Evolutionary conservation across 2,888 invertebrate species (phyloP).

Genomic region (Ophion costatus): DNA sequence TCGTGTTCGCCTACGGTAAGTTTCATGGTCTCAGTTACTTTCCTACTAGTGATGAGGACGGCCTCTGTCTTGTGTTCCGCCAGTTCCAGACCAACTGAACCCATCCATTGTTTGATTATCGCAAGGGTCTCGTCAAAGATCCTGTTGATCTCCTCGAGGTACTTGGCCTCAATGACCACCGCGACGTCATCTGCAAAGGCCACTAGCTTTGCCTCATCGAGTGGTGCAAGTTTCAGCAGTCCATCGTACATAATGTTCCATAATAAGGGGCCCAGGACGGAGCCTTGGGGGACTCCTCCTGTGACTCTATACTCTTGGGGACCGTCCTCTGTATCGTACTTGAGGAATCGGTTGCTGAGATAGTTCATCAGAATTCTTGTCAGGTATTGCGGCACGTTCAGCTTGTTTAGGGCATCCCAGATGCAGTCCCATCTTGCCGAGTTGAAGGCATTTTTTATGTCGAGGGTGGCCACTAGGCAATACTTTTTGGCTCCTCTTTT

Average conservation of each 20-base stretch:
- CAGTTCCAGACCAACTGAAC: constrained; percentile 23
- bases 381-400: constrained; percentile 27
- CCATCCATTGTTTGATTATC: background rate
- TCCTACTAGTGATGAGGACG: constrained; percentile 35
- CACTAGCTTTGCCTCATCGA: background rate
- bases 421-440: constrained; percentile 35
- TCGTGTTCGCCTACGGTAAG: constrained; percentile 5
- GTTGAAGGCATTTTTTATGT: constrained; percentile 43
- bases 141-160: constrained; percentile 1
- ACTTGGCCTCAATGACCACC: constrained; percentile 21
- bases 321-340: constrained; percentile 40
- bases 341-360: constrained; percentile 27
- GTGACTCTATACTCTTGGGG: constrained; percentile 2
- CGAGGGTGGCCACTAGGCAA: constrained; percentile 29
- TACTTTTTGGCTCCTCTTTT: background rate
- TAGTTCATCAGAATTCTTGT: constrained; percentile 35
- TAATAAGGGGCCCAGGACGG: constrained; percentile 30
- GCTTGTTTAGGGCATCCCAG: constrained; percentile 4
- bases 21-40: background rate
- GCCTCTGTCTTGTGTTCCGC: constrained; percentile 51
- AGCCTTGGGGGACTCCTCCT: constrained; percentile 34
- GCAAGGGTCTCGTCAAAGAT: background rate
- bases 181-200: constrained; percentile 38
- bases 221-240: constrained; percentile 26
- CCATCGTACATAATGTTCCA: constrained; percentile 46